phyloP scores from a whole-genome alignment of 2,797 vertebrate species.

The Pachyuromys duprasi region DNA sequence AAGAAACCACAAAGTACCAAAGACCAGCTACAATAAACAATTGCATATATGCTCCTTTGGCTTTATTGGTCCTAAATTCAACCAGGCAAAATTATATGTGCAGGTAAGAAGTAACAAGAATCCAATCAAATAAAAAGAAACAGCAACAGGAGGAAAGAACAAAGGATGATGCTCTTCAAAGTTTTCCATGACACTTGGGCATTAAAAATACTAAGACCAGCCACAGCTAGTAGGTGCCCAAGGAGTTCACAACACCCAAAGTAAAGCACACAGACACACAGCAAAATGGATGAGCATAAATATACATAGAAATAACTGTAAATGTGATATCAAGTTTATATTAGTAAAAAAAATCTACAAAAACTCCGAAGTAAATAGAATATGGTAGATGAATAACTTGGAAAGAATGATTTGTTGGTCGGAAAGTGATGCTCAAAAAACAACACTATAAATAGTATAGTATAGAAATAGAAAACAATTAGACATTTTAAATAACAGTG shows the following conservation, averaged over 20 bases:
- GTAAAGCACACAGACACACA: not conserved
- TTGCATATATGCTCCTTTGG: not conserved
- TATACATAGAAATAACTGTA: not conserved
- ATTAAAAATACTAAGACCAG: not conserved
- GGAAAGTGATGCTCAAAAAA: not conserved
- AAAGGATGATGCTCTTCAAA: not conserved
- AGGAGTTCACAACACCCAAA: not conserved
- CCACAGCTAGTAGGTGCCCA: not conserved
- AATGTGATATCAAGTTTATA: not conserved
- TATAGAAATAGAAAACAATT: not conserved
- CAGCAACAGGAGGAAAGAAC: not conserved
- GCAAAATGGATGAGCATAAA: not conserved
- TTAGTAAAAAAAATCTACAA: not conserved
- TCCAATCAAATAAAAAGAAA: not conserved
- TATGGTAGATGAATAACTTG: not conserved
- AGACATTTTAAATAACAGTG: not conserved
- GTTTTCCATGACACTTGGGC: not conserved
- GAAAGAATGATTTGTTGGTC: not conserved
- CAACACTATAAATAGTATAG: not conserved
- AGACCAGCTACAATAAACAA: not conserved
- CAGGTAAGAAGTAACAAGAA: not conserved
- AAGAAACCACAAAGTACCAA: no score
- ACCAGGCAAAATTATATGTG: not conserved
- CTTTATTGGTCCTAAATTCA: not conserved
- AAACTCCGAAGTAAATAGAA: not conserved